phyloP scores from a whole-genome alignment of 2,797 vertebrate species.

The Pteronotus mesoamericanus region DNA sequence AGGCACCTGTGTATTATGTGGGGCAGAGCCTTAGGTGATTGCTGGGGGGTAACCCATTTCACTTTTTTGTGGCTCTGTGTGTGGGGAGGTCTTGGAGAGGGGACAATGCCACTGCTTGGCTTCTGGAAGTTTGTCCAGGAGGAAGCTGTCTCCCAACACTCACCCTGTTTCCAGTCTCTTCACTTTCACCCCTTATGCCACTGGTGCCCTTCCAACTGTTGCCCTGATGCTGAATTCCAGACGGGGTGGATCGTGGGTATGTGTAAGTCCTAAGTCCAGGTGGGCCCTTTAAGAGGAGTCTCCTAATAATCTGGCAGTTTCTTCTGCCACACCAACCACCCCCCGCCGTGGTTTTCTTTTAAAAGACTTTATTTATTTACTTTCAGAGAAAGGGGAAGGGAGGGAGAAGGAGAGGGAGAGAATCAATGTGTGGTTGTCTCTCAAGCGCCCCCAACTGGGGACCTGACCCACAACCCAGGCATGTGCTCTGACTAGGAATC shows the following conservation, averaged over 20 bases:
- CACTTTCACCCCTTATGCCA: not conserved
- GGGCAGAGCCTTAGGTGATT: not conserved
- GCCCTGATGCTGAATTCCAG: not conserved
- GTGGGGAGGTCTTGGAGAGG: not conserved
- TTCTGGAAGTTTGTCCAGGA: not conserved
- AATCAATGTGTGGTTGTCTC: too few relatives aligned
- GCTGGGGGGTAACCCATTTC: not conserved
- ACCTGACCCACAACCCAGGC: too few relatives aligned
- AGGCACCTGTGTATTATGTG: not conserved
- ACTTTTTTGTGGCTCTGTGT: not conserved
- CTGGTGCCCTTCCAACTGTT: not conserved
- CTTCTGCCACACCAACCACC: not conserved
- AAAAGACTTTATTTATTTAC: too few relatives aligned
- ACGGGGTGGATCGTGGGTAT: not conserved
- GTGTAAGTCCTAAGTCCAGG: not conserved
- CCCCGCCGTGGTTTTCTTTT: too few relatives aligned
- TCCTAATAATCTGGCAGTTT: not conserved
- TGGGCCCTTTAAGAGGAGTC: not conserved
- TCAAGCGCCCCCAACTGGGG: too few relatives aligned
- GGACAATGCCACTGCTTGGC: not conserved
- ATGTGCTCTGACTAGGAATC: too few relatives aligned
- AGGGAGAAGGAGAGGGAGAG: too few relatives aligned
- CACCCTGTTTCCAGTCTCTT: not conserved
- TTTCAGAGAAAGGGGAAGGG: too few relatives aligned
- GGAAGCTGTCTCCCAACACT: not conserved